A percentile compares a stretch with the other conserved stretches of the same genome.
phyloP scores from a whole-genome alignment of 2,888 invertebrate species.

The Cataglyphis livida region DNA sequence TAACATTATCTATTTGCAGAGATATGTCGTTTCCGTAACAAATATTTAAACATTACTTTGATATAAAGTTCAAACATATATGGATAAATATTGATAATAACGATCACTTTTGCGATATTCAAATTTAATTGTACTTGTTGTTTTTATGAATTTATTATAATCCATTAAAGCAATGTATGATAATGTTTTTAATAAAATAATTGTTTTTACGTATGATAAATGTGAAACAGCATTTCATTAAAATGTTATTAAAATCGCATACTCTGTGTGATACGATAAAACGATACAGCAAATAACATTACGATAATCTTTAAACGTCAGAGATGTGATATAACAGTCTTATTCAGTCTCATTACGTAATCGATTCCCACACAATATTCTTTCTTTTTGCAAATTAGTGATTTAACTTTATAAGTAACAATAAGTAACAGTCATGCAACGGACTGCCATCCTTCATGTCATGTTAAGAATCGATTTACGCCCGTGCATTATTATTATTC shows the following conservation, averaged over 20 bases:
- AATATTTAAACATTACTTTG: neutral
- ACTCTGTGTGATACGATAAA: neutral
- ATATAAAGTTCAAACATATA: neutral
- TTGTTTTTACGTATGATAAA: neutral
- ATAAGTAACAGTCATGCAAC: neutral
- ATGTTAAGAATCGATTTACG: conserved; percentile 31
- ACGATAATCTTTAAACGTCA: neutral
- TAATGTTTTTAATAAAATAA: conserved; percentile 3
- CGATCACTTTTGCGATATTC: neutral
- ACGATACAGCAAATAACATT: neutral
- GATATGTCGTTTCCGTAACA: neutral
- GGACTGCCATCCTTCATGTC: neutral
- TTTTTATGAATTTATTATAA: neutral
- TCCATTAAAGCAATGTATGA: neutral
- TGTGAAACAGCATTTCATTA: neutral
- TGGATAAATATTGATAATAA: neutral
- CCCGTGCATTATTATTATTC: conserved; percentile 36
- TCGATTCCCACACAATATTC: conserved; percentile 18
- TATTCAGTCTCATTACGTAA: conserved; percentile 10
- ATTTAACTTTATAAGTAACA: conserved; percentile 2
- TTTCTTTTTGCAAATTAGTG: conserved; percentile 14
- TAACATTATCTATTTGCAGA: neutral
- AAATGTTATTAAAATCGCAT: neutral
- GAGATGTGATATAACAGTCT: neutral
- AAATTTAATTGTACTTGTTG: neutral